phyloP scores from a whole-genome alignment of 2,113 vertebrate genomes.

The Xiphorhynchus elegans region DNA sequence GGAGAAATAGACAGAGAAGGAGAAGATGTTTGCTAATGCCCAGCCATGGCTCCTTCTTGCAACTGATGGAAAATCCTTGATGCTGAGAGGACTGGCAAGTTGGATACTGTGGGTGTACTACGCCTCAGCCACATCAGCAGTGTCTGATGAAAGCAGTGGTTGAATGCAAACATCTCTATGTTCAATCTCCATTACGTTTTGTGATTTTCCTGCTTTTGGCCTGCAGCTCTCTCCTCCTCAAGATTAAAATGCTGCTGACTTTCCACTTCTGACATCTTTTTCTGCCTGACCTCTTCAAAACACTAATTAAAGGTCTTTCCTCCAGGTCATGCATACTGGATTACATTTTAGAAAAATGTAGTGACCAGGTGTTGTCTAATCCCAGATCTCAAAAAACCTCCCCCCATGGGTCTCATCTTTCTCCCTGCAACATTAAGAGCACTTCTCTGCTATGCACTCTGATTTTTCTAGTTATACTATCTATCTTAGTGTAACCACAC shows the following conservation, averaged over 20 bases:
- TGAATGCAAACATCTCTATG: neutral
- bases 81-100: neutral
- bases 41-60: neutral
- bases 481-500: neutral
- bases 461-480: neutral
- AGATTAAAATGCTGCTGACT: neutral
- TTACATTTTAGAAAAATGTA: neutral
- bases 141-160: neutral
- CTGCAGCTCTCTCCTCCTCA: neutral
- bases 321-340: neutral
- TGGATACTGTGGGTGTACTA: neutral
- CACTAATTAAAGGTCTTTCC: neutral
- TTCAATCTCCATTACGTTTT: neutral
- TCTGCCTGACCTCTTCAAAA: neutral
- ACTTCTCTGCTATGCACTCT: neutral
- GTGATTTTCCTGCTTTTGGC: neutral
- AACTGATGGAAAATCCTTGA: neutral
- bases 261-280: neutral
- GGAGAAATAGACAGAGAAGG: neutral
- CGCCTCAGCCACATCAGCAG: rapidly evolving
- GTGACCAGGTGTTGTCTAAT: neutral
- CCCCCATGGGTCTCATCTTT: neutral
- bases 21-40: neutral
- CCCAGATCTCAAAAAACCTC: neutral
- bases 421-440: neutral